Evolutionary conservation across 92 coral and sea anemone species (phyloP).

Genomic region (Porites rus): DNA sequence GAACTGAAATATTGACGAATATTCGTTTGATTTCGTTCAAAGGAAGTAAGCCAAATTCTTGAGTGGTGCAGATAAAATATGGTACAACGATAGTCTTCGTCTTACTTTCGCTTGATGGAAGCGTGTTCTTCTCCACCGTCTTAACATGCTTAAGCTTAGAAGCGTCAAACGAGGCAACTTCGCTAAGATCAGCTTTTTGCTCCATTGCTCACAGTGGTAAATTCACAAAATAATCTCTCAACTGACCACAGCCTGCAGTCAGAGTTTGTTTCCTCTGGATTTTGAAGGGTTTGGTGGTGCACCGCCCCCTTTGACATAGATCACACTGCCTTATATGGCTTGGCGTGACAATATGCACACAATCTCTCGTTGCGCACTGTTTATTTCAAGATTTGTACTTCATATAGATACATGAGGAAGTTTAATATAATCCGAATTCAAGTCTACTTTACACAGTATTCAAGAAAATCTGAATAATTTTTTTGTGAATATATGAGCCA

Average conservation of each 20-base stretch:
- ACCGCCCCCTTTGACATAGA: slow-evolving; percentile 73
- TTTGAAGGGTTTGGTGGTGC: slow-evolving; percentile 8
- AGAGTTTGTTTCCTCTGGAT: neutral
- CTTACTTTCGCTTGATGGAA: slow-evolving; percentile 96
- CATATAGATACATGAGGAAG: neutral
- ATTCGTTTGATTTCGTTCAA: neutral
- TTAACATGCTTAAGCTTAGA: slow-evolving; percentile 88
- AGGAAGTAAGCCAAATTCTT: slow-evolving; percentile 22
- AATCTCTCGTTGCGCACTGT: neutral
- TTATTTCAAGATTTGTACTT: neutral
- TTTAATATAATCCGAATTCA: neutral
- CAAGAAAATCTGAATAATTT: neutral
- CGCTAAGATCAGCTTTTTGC: slow-evolving; percentile 79
- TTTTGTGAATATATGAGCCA: neutral
- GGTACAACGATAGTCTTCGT: neutral
- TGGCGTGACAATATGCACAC: slow-evolving; percentile 12
- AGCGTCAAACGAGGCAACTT: slow-evolving; percentile 81
- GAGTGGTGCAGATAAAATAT: slow-evolving; percentile 10
- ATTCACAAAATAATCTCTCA: neutral
- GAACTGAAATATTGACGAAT: slow-evolving; percentile 1
- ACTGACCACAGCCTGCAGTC: neutral
- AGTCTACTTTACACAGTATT: neutral
- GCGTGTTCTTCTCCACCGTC: slow-evolving; percentile 89
- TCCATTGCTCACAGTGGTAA: slow-evolving; percentile 65
- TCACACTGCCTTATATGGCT: slow-evolving; percentile 65